Conservation (phyloP, 2,888 invertebrate genomes). For the Mythimna loreyi region DNA sequence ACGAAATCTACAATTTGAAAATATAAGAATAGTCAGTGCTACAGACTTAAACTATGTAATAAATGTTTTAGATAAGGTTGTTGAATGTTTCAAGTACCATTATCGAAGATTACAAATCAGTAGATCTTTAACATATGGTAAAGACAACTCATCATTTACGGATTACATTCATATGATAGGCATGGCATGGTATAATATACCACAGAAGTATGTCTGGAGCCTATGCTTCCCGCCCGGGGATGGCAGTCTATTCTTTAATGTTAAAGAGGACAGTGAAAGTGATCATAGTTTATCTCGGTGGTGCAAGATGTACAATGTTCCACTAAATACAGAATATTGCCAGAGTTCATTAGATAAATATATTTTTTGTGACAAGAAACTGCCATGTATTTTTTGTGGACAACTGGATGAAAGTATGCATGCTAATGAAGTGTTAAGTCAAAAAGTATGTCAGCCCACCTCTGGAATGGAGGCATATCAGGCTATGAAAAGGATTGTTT, state of each 20-base stretch:
- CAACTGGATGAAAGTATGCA: conserved; percentile 53
- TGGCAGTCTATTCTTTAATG: conserved; percentile 64
- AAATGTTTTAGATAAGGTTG: conserved; percentile 65
- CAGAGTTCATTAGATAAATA: conserved; percentile 65
- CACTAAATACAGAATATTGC: conserved; percentile 59
- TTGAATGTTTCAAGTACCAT: conserved; percentile 71
- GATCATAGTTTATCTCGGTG: conserved; percentile 69
- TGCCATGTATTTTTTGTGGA: conserved; percentile 59
- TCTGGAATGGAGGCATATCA: conserved; percentile 72
- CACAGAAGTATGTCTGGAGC: conserved; percentile 64
- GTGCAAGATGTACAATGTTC: conserved; percentile 67
- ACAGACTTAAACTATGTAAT: conserved; percentile 61
- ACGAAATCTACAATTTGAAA: conserved; percentile 58
- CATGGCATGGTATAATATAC: conserved; percentile 70
- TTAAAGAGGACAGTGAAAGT: conserved; percentile 63
- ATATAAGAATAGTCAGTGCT: conserved; percentile 65
- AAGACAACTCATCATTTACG: conserved; percentile 60
- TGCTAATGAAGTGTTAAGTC: conserved; percentile 55
- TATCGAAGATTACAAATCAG: conserved; percentile 72
- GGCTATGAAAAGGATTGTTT: conserved; percentile 72
- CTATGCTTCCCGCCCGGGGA: conserved; percentile 65
- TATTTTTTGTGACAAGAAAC: conserved; percentile 67
- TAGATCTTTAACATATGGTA: conserved; percentile 61
- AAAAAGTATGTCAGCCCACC: conserved; percentile 51
- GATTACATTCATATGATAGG: conserved; percentile 70